These are phyloP conservation scores for Zosterops pallidus DNA, from an alignment of 2,113 vertebrate genomes.

Conservation along the genomic window DNA sequence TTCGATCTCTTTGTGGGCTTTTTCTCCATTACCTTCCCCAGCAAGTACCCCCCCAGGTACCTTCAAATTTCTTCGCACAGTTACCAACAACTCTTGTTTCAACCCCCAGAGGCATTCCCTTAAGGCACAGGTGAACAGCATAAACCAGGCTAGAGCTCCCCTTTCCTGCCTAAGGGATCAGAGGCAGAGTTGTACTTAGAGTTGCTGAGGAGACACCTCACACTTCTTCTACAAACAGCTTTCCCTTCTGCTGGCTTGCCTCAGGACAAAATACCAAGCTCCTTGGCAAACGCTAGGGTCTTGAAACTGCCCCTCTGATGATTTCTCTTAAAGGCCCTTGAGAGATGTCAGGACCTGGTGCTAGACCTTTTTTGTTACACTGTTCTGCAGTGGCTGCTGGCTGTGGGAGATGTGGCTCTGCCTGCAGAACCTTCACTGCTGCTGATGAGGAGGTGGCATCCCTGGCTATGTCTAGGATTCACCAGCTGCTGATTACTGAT, in stretches of 20 bases:
- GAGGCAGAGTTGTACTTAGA: not conserved
- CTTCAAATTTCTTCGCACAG: not conserved
- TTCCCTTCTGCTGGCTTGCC: not conserved
- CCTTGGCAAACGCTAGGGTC: not conserved
- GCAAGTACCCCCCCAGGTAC: not conserved
- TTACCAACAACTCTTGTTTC: not conserved
- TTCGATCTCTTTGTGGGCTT: not conserved
- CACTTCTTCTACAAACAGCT: not conserved
- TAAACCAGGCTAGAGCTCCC: not conserved
- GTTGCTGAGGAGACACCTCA: not conserved
- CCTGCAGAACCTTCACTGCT: accelerated
- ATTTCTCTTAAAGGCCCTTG: not conserved
- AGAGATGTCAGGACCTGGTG: not conserved
- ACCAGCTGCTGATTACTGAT: not conserved
- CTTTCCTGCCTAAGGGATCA: not conserved
- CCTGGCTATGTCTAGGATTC: not conserved
- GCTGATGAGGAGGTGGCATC: not conserved
- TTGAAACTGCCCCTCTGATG: not conserved
- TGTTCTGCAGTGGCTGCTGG: accelerated
- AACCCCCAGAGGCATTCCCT: not conserved
- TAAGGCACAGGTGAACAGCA: not conserved
- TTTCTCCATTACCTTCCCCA: not conserved
- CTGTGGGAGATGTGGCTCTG: not conserved
- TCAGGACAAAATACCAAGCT: not conserved
- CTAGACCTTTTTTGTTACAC: not conserved